Evolutionary conservation across 1,140 invertebrate species (phyloP), one percentile per base, ranked within the genome.

Genomic region (Centruroides sculpturatus): DNA sequence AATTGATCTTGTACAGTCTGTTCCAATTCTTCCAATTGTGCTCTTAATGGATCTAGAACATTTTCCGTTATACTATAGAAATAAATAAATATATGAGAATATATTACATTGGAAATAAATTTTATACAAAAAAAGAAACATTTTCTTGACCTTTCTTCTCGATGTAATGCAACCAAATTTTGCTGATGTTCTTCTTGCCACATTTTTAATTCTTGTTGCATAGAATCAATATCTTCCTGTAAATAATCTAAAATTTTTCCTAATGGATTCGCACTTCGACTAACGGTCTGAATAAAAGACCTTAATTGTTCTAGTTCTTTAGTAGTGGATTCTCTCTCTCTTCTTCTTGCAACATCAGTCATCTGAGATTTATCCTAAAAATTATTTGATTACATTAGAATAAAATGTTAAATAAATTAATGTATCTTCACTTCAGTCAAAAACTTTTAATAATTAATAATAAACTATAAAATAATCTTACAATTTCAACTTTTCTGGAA

Each of bases 181-280:
- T 85, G 78, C 60, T 82, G 80, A 71, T 87, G 88, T 57, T 85
- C 85, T 56, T 81, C 80, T 60, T 80, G 81, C 91, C 92, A 98
- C 68, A 84, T 84, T 50, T 82, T 77, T 12, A 94, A 73, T 76
- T 98, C 93, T 68, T 86, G 83, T 65, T 91, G 83, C 92, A 97
- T 97, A 0, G 90, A 83, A 75, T 98, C 93, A 12, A 94, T 80
- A 75, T 98, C 92, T 77, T 97, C 93, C 73, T 95, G 87, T 57
- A 96, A 78, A 71, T 90, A 94, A 75, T 95, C 92, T 71, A 97
- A 80, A 36, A 96, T 74, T 75, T 92, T 92, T 11, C 89, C 89
- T 12, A 95, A 71, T 3, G 91, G 91, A 79, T 92, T 91, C 1
- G 89, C 85, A 47, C 85, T 83, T 70, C 86, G 80, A 4, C 92